These are phyloP conservation scores for Salarias fasciatus DNA, from an alignment of 2,797 vertebrate species.

Conservation along the genomic window DNA sequence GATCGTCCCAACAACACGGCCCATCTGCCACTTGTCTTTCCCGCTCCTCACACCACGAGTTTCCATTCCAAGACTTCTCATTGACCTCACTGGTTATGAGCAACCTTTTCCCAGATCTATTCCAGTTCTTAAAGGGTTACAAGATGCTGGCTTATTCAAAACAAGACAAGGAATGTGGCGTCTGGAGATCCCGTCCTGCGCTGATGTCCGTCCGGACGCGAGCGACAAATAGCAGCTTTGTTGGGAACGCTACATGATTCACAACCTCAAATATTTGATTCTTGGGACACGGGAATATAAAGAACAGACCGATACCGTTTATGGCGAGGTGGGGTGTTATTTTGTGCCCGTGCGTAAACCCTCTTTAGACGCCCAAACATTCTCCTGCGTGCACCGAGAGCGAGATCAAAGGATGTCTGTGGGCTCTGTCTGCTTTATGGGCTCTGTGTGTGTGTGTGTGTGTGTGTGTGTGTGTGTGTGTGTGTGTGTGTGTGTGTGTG, in stretches of 20 bases:
- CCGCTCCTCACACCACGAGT: too few species aligned
- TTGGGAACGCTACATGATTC: slow-evolving; percentile 19
- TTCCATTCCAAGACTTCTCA: too few species aligned
- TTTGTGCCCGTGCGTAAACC: slow-evolving; percentile 24
- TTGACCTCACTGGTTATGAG: too few species aligned
- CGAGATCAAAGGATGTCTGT: slow-evolving; percentile 51
- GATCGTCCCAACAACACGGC: too few species aligned
- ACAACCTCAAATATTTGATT: slow-evolving; percentile 32
- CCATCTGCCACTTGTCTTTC: too few species aligned
- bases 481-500: neutral
- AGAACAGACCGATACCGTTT: slow-evolving; percentile 11
- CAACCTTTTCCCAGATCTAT: too few species aligned
- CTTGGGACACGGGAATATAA: neutral
- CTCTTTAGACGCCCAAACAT: slow-evolving; percentile 30
- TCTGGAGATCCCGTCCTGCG: neutral
- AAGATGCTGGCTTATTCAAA: too few species aligned
- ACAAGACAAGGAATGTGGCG: neutral
- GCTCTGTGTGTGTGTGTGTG: slow-evolving; percentile 3
- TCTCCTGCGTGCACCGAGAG: slow-evolving; percentile 15
- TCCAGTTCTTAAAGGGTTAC: too few species aligned
- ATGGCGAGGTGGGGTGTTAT: slow-evolving; percentile 32
- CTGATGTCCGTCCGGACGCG: neutral
- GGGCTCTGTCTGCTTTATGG: slow-evolving; percentile 29
- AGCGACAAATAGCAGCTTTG: slow-evolving; percentile 14
- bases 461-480: neutral